Base-by-base conservation (phyloP, 2,888 invertebrate species). In the Sphaeridia pumilis region DNA sequence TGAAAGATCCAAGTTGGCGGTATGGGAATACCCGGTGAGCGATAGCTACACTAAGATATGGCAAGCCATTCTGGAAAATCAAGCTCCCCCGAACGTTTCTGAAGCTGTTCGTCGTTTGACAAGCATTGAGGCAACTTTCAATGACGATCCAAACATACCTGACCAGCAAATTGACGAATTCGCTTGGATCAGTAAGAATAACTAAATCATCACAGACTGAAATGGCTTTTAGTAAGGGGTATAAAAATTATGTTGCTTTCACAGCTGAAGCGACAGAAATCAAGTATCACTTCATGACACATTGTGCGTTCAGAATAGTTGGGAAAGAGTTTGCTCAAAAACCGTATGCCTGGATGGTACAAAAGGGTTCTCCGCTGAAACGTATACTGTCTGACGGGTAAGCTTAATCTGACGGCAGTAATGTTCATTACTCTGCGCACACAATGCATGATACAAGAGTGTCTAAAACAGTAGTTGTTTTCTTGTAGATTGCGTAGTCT, bases 11-110 rank as follows among this genome's bases (percentile, higher is more conserved):
- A 87, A 93, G 70, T 71, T 95, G 20, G 94, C 95, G 0, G 95
- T 97, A 0, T 95, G 94, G 95, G 94, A 95, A 69, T 97, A 95
- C 70, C 95, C 95, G 0, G 92, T 95, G 0, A 90, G 92, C 66
- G 94, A 95, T 71, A 94, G 90, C 68, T 97, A 90, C 71, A 94
- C 93, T 41, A 95, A 95, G 72, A 92, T 97, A 84, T 93, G 93
- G 87, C 87, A 92, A 69, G 87, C 88, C 0, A 95, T 95, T 89
- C 38, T 44, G 24, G 81, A 82, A 63, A 85, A 90, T 0, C 80
- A 79, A 0, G 75, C 95, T 12, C 94, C 95, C 0, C 75, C 78
- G 22, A 35, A 7, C 17, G 38, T 20, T 14, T 14, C 27, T 78
- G 38, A 38, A 7, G 38, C 38, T 14, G 38, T 38, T 14, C 12